Evolutionary conservation across 2,797 vertebrate species (phyloP).

Genomic region (Crocidura indochinensis): DNA sequence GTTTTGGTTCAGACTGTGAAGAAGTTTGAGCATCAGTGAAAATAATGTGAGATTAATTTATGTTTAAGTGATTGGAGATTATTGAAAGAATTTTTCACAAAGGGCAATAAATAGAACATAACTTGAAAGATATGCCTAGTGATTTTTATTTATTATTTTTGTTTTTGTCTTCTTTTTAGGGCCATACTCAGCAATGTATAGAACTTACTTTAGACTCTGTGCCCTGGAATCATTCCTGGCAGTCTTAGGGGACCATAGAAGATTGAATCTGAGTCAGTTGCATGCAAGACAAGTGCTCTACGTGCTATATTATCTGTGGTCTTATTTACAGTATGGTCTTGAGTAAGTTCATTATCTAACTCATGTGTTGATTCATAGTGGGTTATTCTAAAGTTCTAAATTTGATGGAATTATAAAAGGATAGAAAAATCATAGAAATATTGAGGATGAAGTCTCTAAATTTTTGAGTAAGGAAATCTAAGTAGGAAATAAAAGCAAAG

Average conservation of each 20-base stretch:
- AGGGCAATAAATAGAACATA: constrained; percentile 20
- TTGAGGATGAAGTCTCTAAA: not conserved
- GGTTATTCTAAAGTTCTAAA: constrained; percentile 40
- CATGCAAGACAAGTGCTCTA: no score
- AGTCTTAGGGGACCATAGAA: no score
- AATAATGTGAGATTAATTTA: constrained; percentile 8
- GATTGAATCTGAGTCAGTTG: no score
- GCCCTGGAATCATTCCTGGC: no score
- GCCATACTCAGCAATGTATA: no score
- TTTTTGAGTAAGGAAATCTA: constrained; percentile 28
- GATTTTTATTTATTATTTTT: not conserved
- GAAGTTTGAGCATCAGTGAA: not conserved
- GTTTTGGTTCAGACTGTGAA: no score
- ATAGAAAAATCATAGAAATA: not conserved
- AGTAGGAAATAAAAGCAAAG: constrained; percentile 45
- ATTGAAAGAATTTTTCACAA: not conserved
- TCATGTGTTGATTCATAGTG: not conserved
- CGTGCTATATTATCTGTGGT: no score
- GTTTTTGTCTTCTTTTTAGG: no score
- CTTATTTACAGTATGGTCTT: not conserved
- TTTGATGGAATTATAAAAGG: not conserved
- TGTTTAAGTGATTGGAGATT: not conserved
- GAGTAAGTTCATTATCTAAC: constrained; percentile 20
- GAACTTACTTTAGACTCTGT: no score
- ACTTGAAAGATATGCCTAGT: constrained; percentile 14